These are phyloP conservation scores for Phragmatobia fuliginosa DNA, from an alignment of 2,888 invertebrate species.

Conservation along the genomic window DNA sequence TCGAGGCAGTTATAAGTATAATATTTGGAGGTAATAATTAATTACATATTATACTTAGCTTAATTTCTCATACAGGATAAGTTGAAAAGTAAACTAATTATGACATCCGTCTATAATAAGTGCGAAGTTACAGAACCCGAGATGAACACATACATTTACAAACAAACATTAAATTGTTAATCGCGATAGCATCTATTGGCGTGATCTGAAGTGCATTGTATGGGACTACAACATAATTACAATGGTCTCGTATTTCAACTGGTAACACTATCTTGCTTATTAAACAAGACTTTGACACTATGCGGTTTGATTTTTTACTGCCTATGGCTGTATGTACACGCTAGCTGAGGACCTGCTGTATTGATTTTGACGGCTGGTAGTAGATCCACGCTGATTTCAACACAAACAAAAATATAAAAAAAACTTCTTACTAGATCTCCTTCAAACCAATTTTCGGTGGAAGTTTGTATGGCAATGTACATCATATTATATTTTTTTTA, in stretches of 20 bases:
- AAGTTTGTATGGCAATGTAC: too few species aligned
- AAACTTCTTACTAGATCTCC: too few species aligned
- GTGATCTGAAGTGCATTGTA: not conserved
- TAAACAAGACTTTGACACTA: conserved; percentile 74
- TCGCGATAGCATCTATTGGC: not conserved
- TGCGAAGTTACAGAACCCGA: not conserved
- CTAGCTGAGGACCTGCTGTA: too few species aligned
- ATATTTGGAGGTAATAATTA: too few species aligned
- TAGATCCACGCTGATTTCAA: too few species aligned
- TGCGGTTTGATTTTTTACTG: conserved; percentile 77
- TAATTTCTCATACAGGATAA: too few species aligned
- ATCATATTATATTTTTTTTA: too few species aligned
- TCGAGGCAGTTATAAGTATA: too few species aligned
- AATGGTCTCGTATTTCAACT: conserved; percentile 16
- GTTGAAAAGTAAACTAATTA: not conserved
- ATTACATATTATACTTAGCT: too few species aligned
- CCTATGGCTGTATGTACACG: conserved; percentile 32
- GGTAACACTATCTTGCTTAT: conserved; percentile 60
- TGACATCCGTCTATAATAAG: not conserved
- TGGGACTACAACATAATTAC: not conserved
- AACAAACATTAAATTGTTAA: not conserved
- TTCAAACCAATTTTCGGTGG: too few species aligned
- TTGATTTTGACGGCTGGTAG: too few species aligned
- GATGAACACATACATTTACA: not conserved
- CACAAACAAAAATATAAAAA: too few species aligned